Evolutionary conservation across 2,113 vertebrate genomes (phyloP).

Genomic region (Tautogolabrus adspersus): DNA sequence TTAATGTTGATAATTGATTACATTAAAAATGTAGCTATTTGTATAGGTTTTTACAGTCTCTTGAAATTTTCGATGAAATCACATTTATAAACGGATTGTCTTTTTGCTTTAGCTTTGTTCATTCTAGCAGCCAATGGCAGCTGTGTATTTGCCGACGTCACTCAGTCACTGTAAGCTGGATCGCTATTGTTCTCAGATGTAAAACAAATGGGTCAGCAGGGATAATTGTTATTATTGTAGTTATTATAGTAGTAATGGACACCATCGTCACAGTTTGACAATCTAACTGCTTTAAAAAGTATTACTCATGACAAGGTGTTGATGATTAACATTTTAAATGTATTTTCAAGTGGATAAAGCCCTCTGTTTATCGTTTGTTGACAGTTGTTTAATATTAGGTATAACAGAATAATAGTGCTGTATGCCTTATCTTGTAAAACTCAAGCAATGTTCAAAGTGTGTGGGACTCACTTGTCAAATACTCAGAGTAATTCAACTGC

Average conservation of each 20-base stretch:
- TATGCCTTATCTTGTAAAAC: background rate
- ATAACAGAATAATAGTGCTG: background rate
- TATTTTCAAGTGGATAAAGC: conserved; percentile 2
- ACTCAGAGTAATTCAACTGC: too few species aligned
- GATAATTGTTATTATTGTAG: conserved; percentile 3
- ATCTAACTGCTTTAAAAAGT: background rate
- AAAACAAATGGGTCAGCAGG: conserved; percentile 62
- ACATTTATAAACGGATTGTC: conserved; percentile 19
- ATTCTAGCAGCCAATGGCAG: conserved; percentile 66
- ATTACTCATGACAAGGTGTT: background rate
- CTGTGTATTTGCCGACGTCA: conserved; percentile 53
- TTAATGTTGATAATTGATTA: background rate
- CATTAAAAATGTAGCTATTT: accelerated
- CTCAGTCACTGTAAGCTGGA: conserved; percentile 34
- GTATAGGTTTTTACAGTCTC: background rate
- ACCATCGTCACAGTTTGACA: background rate
- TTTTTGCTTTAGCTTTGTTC: conserved; percentile 73
- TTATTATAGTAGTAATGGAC: conserved; percentile 10
- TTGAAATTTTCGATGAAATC: background rate
- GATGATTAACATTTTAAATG: background rate
- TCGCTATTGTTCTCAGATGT: conserved; percentile 74
- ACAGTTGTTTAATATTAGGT: background rate
- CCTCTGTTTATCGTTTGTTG: background rate
- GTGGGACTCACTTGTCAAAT: background rate
- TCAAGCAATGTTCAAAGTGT: background rate